Percentiles rank a stretch among this genome's conserved stretches.
phyloP scores from a whole-genome alignment of 2,113 vertebrate species.

The Dromaius novaehollandiae region DNA sequence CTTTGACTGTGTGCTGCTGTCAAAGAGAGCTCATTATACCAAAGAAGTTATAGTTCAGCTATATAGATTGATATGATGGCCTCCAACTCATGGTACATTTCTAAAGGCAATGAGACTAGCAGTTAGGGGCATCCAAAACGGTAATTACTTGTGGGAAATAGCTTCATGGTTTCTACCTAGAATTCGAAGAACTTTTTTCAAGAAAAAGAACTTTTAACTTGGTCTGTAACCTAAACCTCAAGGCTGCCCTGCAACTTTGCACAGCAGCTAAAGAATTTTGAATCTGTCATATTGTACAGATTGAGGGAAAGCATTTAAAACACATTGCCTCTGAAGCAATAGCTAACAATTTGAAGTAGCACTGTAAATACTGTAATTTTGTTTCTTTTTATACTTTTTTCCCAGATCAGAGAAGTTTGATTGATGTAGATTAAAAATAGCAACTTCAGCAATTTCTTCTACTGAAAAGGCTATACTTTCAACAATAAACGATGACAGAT shows the following conservation, averaged over 20 bases:
- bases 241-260: not conserved
- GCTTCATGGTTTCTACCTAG: conserved; percentile 17
- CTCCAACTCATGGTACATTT: conserved; percentile 1
- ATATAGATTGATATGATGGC: conserved; percentile 15
- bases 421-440: not conserved
- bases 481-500: not conserved
- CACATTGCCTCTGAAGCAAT: not conserved
- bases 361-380: not conserved
- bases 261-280: not conserved
- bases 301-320: not conserved
- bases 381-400: not conserved
- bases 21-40: conserved; percentile 49
- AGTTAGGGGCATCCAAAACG: conserved; percentile 12
- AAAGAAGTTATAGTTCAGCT: conserved; percentile 39
- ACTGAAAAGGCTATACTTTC: not conserved
- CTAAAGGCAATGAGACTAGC: conserved; percentile 4
- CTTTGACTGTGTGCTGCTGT: conserved; percentile 14
- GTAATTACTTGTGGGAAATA: conserved; percentile 12
- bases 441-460: not conserved
- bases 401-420: not conserved
- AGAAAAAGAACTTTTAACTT: conserved; percentile 4
- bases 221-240: not conserved
- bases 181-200: conserved; percentile 14
- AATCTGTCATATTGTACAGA: not conserved
- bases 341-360: not conserved